phyloP scores from a whole-genome alignment of 1,140 invertebrate species.

The Chrysomallon squamiferum region DNA sequence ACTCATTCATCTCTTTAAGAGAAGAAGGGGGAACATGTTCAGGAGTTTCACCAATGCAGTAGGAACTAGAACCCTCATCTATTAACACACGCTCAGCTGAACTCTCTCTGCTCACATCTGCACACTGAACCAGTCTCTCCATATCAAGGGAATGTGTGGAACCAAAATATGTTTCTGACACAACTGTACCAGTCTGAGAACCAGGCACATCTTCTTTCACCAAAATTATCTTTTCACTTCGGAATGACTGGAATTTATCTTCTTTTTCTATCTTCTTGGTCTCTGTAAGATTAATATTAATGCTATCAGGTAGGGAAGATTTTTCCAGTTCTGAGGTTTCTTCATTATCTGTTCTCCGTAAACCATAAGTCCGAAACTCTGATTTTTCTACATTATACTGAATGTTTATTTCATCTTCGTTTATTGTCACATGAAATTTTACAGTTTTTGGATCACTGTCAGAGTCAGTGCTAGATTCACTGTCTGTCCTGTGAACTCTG shows the following conservation, averaged over 20 bases:
- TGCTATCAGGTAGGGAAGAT: conserved; percentile 37
- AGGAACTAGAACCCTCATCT: conserved; percentile 18
- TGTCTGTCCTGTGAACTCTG: too few relatives aligned
- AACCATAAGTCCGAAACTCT: conserved; percentile 46
- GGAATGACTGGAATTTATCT: conserved; percentile 24
- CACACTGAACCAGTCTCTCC: conserved; percentile 16
- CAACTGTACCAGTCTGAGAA: conserved; percentile 4
- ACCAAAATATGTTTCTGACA: conserved; percentile 10
- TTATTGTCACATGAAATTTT: conserved; percentile 44
- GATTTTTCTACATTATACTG: conserved; percentile 50
- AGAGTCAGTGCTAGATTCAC: too few relatives aligned
- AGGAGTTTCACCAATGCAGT: too few relatives aligned
- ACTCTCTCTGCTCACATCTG: conserved; percentile 21
- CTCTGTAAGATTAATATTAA: conserved; percentile 43
- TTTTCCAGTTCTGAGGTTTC: conserved; percentile 8
- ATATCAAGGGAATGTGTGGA: not conserved
- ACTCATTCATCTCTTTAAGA: too few relatives aligned
- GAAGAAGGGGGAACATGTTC: too few relatives aligned
- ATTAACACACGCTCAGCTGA: conserved; percentile 19
- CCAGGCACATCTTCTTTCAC: conserved; percentile 5
- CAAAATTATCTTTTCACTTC: conserved; percentile 24
- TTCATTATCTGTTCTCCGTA: conserved; percentile 20
- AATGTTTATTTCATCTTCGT: conserved; percentile 46
- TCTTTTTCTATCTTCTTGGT: conserved; percentile 27
- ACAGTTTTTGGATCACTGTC: not conserved